phyloP scores from a whole-genome alignment of 2,797 vertebrate species.

The Cirrhinus molitorella region DNA sequence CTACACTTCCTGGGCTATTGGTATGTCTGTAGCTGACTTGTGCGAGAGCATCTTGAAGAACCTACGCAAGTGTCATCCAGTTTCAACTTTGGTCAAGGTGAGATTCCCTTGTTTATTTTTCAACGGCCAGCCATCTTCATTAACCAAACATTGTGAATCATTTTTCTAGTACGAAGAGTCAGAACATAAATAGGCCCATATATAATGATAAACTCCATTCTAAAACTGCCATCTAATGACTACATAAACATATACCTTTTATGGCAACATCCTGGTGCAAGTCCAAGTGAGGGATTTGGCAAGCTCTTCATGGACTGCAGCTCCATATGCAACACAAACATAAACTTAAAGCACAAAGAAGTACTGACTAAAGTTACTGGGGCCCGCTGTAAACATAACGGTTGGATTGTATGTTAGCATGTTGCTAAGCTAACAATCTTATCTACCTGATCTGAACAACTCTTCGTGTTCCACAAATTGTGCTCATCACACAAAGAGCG shows the following conservation, averaged over 20 bases:
- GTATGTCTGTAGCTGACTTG: constrained; percentile 94
- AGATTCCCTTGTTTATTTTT: constrained; percentile 46
- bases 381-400: too few relatives aligned
- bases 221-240: neutral
- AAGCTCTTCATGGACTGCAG: neutral
- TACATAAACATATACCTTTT: neutral
- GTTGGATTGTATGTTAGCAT: neutral
- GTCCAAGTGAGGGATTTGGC: neutral
- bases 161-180: neutral
- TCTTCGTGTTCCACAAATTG: neutral
- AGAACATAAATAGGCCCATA: neutral
- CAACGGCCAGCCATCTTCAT: neutral
- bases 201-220: neutral
- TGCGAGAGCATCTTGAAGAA: constrained; percentile 93
- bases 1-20: constrained; percentile 98
- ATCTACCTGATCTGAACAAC: neutral
- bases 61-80: constrained; percentile 90
- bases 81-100: constrained; percentile 95
- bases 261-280: neutral
- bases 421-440: neutral
- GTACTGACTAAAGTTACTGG: neutral
- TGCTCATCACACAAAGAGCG: neutral
- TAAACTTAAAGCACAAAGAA: neutral
- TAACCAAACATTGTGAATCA: neutral
- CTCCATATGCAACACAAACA: neutral